phyloP scores from a whole-genome alignment of 2,888 invertebrate species.

The Cyaniris semiargus region DNA sequence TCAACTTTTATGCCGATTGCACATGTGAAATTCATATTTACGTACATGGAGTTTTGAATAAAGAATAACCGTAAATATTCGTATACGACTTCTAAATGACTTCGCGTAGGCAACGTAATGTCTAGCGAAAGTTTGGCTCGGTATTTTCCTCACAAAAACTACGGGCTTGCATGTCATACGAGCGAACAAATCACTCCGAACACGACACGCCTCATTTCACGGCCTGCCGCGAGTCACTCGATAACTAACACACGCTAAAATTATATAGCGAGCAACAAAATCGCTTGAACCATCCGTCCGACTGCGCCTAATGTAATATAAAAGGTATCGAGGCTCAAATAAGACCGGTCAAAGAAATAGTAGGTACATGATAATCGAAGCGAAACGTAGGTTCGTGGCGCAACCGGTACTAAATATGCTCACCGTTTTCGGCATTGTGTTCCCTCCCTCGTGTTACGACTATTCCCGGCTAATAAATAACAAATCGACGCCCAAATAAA shows the following conservation, averaged over 20 bases:
- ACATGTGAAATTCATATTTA: constrained; percentile 17
- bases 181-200: constrained; percentile 64
- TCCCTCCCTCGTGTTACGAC: constrained; percentile 72
- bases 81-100: constrained; percentile 28
- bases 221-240: constrained; percentile 63
- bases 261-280: constrained; percentile 55
- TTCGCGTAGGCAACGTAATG: constrained; percentile 26
- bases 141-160: constrained; percentile 44
- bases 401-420: constrained; percentile 74
- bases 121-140: constrained; percentile 32
- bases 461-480: constrained; percentile 79
- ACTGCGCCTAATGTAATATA: constrained; percentile 47
- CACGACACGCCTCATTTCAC: constrained; percentile 67
- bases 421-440: constrained; percentile 74
- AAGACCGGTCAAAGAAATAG: constrained; percentile 51
- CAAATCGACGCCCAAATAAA: constrained; percentile 78
- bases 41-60: constrained; percentile 27
- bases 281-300: constrained; percentile 50
- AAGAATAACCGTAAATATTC: constrained; percentile 26
- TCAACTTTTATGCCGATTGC: not conserved
- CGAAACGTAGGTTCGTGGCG: constrained; percentile 65
- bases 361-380: constrained; percentile 60
- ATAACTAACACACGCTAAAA: constrained; percentile 64
- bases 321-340: constrained; percentile 58
- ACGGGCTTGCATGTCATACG: constrained; percentile 59